Base-by-base conservation (phyloP, 2,797 vertebrate genomes). In the Enteromius argenteus region DNA sequence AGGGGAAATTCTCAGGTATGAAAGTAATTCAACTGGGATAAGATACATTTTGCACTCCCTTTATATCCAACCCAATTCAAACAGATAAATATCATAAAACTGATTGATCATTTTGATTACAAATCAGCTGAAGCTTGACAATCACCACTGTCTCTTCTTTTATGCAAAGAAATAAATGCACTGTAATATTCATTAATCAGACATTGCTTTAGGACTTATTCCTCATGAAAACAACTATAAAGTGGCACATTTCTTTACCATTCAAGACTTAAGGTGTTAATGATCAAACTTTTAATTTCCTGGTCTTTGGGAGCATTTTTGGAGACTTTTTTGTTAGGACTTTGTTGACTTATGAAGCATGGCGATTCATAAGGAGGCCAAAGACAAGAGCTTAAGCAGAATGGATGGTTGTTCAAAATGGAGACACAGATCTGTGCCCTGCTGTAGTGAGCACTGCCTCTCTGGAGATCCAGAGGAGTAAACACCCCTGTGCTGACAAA, bases 1-100 rank as follows among this genome's bases (percentile, higher is more conserved):
- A 86, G 68, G 66, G 78, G 91, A 89, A 91, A 90, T 91, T 95
- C 93, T 95, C 94, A 95, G 96, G 96, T 96, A 95, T 94, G 94
- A 87, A 93, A 94, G 87, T 92, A 93, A 91, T 90, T 77, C 53
- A 83, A 73, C 56, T 77, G 49, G n/a, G 53, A 81, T 68, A 77
- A 74, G 67, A 58, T 51, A 79, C 37, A 51, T 32, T 39, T 68
- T 58, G 7, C 32, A 69, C 17, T 49, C 66, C 66, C 49, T 74
- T 68, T 68, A 53, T 32, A 62, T 62, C 19, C 46, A 73, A 78
- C 42, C 14, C 15, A 23, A 79, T 73, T 78, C n/a, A 75, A 74
- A 62, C 19, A 56, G 42, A 81, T 23, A 62, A 64, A 75, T 15
- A 10, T 3, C 23, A 80, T 3, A 49, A 37, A 83, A 42, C 35